phyloP scores from a whole-genome alignment of 2,888 invertebrate species.

The Odontocerum albicorne region DNA sequence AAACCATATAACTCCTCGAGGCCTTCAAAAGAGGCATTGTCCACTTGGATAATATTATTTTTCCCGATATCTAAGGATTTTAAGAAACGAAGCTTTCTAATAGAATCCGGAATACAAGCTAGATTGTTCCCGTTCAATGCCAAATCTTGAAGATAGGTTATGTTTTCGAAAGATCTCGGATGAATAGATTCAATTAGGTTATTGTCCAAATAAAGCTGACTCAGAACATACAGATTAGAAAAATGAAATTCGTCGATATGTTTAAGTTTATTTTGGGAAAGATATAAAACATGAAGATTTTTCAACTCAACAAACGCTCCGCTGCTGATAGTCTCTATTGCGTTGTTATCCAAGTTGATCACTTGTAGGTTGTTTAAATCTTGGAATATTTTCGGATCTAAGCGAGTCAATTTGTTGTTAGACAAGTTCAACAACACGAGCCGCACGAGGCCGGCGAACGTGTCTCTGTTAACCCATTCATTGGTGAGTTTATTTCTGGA shows the following conservation, averaged over 20 bases:
- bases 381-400: slow-evolving; percentile 73
- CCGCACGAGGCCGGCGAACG: slow-evolving; percentile 72
- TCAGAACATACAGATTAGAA: slow-evolving; percentile 71
- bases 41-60: slow-evolving; percentile 71
- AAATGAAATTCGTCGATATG: slow-evolving; percentile 69
- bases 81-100: slow-evolving; percentile 66
- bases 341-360: slow-evolving; percentile 72
- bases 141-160: slow-evolving; percentile 75
- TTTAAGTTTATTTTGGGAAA: slow-evolving; percentile 70
- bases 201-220: slow-evolving; percentile 71
- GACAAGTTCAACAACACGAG: slow-evolving; percentile 75
- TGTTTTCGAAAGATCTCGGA: slow-evolving; percentile 72
- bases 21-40: slow-evolving; percentile 73
- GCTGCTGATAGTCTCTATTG: slow-evolving; percentile 68
- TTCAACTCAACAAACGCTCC: slow-evolving; percentile 73
- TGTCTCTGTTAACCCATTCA: slow-evolving; percentile 75
- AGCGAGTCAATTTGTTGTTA: slow-evolving; percentile 67
- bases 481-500: slow-evolving; percentile 73
- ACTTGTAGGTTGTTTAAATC: slow-evolving; percentile 75
- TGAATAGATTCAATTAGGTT: slow-evolving; percentile 70
- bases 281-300: slow-evolving; percentile 73
- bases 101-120: slow-evolving; percentile 65
- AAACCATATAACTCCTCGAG: slow-evolving; percentile 74
- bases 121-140: slow-evolving; percentile 74
- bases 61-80: slow-evolving; percentile 80